Percentiles rank a stretch among this genome's conserved stretches.
Conservation (phyloP, 1,140 invertebrate genomes). For the Ooceraea biroi region DNA sequence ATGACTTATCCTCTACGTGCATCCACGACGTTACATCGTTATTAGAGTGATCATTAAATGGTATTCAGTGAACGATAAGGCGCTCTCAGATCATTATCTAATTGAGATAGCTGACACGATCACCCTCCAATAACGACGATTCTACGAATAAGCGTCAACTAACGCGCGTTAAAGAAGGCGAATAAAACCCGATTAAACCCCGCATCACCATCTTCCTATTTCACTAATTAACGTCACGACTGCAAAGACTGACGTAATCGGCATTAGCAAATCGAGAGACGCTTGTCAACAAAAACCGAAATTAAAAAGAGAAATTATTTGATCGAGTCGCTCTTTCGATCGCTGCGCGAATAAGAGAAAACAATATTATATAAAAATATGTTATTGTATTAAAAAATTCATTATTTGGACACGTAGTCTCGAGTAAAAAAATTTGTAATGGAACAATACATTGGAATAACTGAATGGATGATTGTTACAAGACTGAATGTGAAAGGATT, state of each 20-base stretch:
- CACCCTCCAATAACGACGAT: constrained; percentile 11
- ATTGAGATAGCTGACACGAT: constrained; percentile 10
- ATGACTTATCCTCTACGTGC: too few species aligned
- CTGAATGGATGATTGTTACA: too few species aligned
- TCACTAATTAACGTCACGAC: not conserved
- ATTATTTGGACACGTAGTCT: too few species aligned
- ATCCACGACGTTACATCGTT: constrained; percentile 2
- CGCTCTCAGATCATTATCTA: constrained; percentile 35
- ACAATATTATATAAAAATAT: too few species aligned
- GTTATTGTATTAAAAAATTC: too few species aligned
- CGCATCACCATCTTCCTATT: not conserved
- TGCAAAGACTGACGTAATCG: not conserved
- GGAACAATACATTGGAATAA: too few species aligned
- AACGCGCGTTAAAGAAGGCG: not conserved
- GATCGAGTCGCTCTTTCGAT: too few species aligned
- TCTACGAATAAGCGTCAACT: constrained; percentile 3
- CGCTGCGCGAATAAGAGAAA: too few species aligned
- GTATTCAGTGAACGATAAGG: constrained; percentile 9
- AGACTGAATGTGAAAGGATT: too few species aligned
- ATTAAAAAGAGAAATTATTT: too few species aligned
- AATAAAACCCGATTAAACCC: constrained; percentile 21
- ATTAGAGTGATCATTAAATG: constrained; percentile 54
- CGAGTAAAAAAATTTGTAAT: too few species aligned
- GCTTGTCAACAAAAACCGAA: too few species aligned
- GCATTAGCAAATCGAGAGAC: not conserved